phyloP scores from a whole-genome alignment of 2,113 vertebrate genomes.

The Anolis carolinensis region DNA sequence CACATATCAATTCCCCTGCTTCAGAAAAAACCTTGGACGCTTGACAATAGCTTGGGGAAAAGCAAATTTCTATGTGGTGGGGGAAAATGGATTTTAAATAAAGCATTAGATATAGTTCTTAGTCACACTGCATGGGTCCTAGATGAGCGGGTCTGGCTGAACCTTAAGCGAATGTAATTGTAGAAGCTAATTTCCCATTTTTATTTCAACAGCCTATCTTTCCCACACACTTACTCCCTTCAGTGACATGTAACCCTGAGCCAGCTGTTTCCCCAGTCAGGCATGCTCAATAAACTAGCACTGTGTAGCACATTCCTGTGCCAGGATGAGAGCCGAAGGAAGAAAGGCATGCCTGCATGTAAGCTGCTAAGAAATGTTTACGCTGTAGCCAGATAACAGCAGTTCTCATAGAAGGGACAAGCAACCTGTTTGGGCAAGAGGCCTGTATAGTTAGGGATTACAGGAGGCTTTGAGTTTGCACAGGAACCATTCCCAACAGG shows the following conservation, averaged over 20 bases:
- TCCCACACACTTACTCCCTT: conserved; percentile 20
- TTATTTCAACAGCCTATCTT: not conserved
- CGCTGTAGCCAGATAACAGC: not conserved
- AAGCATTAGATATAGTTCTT: conserved; percentile 11
- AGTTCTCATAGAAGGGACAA: not conserved
- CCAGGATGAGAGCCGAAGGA: not conserved
- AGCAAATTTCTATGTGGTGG: not conserved
- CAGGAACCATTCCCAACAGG: not conserved
- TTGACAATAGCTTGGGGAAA: conserved; percentile 19
- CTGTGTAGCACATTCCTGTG: not conserved
- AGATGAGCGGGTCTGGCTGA: conserved; percentile 3
- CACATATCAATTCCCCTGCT: not conserved
- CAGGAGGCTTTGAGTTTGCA: not conserved
- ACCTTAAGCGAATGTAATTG: conserved; percentile 34
- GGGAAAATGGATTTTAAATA: conserved; percentile 14
- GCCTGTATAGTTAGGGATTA: not conserved
- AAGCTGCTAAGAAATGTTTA: not conserved
- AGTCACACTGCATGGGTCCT: conserved; percentile 23
- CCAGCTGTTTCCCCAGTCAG: not conserved
- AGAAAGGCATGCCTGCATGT: not conserved
- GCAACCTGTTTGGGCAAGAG: conserved; percentile 1
- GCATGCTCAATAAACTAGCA: not conserved
- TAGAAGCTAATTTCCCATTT: conserved; percentile 35
- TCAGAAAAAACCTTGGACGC: not conserved
- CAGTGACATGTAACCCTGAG: not conserved